Percentiles rank a stretch among this genome's conserved stretches.
Conservation (phyloP, 2,113 vertebrate species). For the Cephalopterus ornatus region DNA sequence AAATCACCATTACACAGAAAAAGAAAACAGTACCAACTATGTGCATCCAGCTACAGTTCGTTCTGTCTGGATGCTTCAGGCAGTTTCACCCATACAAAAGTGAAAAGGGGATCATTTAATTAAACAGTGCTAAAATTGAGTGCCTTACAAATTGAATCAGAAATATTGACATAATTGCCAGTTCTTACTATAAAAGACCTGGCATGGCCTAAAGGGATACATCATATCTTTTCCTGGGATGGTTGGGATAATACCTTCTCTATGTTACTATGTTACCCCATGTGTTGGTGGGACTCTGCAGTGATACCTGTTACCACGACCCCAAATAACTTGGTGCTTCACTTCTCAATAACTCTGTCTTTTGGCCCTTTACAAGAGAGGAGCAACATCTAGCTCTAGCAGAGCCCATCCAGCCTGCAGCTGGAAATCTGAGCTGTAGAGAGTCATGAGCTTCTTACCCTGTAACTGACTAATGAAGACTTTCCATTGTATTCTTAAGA, state of each 20-base stretch:
- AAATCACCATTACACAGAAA: background rate
- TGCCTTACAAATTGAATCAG: background rate
- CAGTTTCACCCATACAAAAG: background rate
- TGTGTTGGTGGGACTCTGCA: background rate
- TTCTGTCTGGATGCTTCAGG: background rate
- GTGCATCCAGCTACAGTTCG: background rate
- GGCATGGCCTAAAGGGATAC: background rate
- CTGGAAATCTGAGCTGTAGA: background rate
- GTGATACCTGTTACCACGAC: background rate
- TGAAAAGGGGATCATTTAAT: background rate
- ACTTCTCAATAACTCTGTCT: background rate
- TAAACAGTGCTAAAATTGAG: background rate
- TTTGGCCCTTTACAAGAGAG: background rate
- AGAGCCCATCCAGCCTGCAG: background rate
- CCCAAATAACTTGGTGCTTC: background rate
- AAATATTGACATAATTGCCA: background rate
- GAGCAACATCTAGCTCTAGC: background rate
- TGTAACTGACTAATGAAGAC: background rate
- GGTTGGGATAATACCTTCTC: background rate
- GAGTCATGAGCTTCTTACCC: background rate
- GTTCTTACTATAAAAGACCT: background rate
- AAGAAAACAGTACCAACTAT: background rate
- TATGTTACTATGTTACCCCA: rapidly evolving
- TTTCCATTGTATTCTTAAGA: background rate
- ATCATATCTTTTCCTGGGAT: background rate